Evolutionary conservation across 2,113 vertebrate genomes (phyloP).

Genomic region (Paramormyrops kingsleyae): DNA sequence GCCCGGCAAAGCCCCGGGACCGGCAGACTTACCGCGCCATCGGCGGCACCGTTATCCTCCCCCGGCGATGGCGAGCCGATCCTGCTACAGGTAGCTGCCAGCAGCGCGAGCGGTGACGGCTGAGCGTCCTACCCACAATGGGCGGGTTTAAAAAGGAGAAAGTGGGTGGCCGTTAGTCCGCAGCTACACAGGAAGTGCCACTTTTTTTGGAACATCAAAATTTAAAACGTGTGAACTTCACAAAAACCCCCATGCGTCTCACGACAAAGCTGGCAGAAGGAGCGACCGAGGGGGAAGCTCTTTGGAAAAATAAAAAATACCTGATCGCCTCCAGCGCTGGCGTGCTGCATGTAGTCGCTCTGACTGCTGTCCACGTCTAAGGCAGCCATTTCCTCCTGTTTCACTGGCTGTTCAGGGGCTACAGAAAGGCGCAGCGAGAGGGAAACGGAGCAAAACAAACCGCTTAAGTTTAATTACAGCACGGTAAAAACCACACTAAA

Average conservation of each 20-base stretch:
- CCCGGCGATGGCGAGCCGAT: constrained; percentile 71
- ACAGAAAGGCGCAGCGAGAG: constrained; percentile 47
- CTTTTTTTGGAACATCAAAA: constrained; percentile 63
- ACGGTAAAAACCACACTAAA: constrained; percentile 51
- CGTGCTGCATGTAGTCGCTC: constrained; percentile 85
- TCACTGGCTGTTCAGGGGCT: constrained; percentile 87
- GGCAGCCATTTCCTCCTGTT: constrained; percentile 98
- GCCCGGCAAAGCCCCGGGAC: background rate
- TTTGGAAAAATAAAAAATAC: constrained; percentile 46
- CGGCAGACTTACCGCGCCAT: constrained; percentile 65
- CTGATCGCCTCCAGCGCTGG: constrained; percentile 64
- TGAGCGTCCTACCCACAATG: constrained; percentile 95
- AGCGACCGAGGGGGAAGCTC: constrained; percentile 32
- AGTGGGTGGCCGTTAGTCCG: constrained; percentile 92
- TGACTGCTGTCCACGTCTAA: constrained; percentile 92
- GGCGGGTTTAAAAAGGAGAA: constrained; percentile 84
- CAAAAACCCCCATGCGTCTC: constrained; percentile 49
- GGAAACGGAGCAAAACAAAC: constrained; percentile 57
- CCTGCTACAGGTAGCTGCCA: constrained; percentile 77
- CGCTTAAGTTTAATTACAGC: constrained; percentile 49
- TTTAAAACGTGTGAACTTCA: constrained; percentile 67
- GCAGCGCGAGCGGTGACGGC: constrained; percentile 77
- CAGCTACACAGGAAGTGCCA: constrained; percentile 89
- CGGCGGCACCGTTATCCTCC: constrained; percentile 57
- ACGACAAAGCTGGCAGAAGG: constrained; percentile 28